Base-by-base conservation (phyloP, 2,888 invertebrate species). In the Volucella inflata region DNA sequence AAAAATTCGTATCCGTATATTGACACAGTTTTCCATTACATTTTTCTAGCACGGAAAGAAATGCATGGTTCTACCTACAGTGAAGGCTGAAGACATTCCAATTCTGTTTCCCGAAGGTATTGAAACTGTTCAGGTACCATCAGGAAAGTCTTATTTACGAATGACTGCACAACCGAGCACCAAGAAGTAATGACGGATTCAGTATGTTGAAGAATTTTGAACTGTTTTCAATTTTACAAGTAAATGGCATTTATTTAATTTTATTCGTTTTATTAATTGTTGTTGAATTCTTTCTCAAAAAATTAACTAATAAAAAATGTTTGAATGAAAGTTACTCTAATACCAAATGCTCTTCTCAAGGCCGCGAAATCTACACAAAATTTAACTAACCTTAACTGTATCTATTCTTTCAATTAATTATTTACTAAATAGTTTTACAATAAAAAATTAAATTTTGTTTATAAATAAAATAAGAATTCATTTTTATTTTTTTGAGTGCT, bases 61-160 rank as follows among this genome's bases (percentile, higher is more conserved):
- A 30, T 98, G 98, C 88, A 98, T 99, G 98, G 95, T 99, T 40
- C 93, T 97, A 85, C 99, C 99, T 0, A 94, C 94, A 0, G 93
- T 98, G 0, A 93, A 95, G 0, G 94, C 94, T 6, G 95, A 95
- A 16, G 95, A 98, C 89, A 94, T 95, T 4, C 92, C 93, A 21
- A 92, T 93, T 70, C 91, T 95, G 44, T 98, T 98, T 91, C 96
- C 97, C 0, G 93, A 93, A 65, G 95, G 95, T 11, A 93, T 96
- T 10, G 94, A 94, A 38, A 94, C 94, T 2, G 91, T 96, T 9
- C 92, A 94, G 6, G 91, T 98, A 87, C 98, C 98, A 0, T 98
- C 98, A 0, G 97, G 97, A 51, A 97, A 97, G 91, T 91, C 92
- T 1, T 99, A 99, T 90, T 92, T 98, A 84, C 94, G 98, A 82